A percentile compares a stretch with the other conserved stretches of the same genome.
These are phyloP conservation scores for Cabera pusaria DNA, from an alignment of 2,888 invertebrate species.

Conservation along the genomic window DNA sequence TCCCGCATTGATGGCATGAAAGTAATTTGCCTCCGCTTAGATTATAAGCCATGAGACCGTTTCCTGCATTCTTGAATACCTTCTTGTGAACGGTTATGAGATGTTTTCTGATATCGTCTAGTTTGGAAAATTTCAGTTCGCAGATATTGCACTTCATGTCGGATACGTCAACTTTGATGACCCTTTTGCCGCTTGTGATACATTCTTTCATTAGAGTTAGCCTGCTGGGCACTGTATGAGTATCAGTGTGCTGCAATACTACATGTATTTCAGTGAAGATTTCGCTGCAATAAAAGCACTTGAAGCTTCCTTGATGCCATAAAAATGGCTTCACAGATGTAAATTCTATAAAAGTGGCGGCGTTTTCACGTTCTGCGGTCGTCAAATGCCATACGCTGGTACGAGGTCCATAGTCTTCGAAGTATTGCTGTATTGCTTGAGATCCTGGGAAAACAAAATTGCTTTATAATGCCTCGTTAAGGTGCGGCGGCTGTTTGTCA, in stretches of 20 bases:
- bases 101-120: slow-evolving; percentile 66
- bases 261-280: slow-evolving; percentile 67
- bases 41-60: slow-evolving; percentile 69
- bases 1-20: slow-evolving; percentile 62
- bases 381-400: slow-evolving; percentile 79
- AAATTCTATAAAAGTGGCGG: slow-evolving; percentile 66
- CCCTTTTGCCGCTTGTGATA: slow-evolving; percentile 65
- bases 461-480: slow-evolving; percentile 24
- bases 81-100: slow-evolving; percentile 54
- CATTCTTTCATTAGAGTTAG: slow-evolving; percentile 54
- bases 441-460: slow-evolving; percentile 42
- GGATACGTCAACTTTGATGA: slow-evolving; percentile 72
- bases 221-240: slow-evolving; percentile 57
- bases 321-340: slow-evolving; percentile 70
- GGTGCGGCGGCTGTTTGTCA: background rate
- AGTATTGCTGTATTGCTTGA: slow-evolving; percentile 2
- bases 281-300: slow-evolving; percentile 73
- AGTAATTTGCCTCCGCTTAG: slow-evolving; percentile 61
- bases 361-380: slow-evolving; percentile 69
- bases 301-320: slow-evolving; percentile 74
- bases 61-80: slow-evolving; percentile 66
- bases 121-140: slow-evolving; percentile 58
- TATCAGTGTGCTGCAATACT: slow-evolving; percentile 56
- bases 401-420: slow-evolving; percentile 21
- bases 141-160: slow-evolving; percentile 64